phyloP scores from a whole-genome alignment of 2,888 invertebrate genomes.

The Lutraria lutraria region DNA sequence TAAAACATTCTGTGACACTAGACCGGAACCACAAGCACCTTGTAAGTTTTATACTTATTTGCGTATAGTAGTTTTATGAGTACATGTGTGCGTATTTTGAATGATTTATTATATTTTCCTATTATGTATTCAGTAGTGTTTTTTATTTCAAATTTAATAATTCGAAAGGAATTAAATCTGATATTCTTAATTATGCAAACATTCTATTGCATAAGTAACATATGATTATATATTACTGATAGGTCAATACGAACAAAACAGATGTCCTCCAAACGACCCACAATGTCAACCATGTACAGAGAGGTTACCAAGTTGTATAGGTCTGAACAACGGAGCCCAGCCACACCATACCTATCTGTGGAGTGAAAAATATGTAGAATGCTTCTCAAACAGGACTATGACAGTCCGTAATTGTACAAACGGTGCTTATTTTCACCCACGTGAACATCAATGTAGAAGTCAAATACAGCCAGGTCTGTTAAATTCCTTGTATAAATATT shows the following conservation, averaged over 20 bases:
- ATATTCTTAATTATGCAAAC: too few relatives aligned
- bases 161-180: too few relatives aligned
- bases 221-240: neutral
- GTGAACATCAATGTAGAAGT: conserved; percentile 54
- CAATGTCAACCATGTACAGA: conserved; percentile 68
- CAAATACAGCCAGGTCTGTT: conserved; percentile 61
- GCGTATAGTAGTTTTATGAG: too few relatives aligned
- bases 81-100: too few relatives aligned
- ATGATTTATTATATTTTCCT: too few relatives aligned
- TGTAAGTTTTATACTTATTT: conserved; percentile 64
- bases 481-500: too few relatives aligned
- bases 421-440: conserved; percentile 65
- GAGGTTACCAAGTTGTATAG: conserved; percentile 71
- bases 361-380: conserved; percentile 60
- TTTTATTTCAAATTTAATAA: too few relatives aligned
- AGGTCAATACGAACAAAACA: conserved; percentile 73
- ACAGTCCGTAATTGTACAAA: conserved; percentile 52
- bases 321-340: conserved; percentile 66
- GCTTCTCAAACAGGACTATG: conserved; percentile 69
- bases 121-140: too few relatives aligned
- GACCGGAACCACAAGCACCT: conserved; percentile 72
- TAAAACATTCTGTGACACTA: conserved; percentile 63
- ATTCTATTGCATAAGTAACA: neutral
- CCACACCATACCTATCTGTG: conserved; percentile 60
- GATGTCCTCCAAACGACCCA: conserved; percentile 63